These are phyloP conservation scores for Bicyclus anynana DNA, from an alignment of 1,140 invertebrate species.

Conservation along the genomic window DNA sequence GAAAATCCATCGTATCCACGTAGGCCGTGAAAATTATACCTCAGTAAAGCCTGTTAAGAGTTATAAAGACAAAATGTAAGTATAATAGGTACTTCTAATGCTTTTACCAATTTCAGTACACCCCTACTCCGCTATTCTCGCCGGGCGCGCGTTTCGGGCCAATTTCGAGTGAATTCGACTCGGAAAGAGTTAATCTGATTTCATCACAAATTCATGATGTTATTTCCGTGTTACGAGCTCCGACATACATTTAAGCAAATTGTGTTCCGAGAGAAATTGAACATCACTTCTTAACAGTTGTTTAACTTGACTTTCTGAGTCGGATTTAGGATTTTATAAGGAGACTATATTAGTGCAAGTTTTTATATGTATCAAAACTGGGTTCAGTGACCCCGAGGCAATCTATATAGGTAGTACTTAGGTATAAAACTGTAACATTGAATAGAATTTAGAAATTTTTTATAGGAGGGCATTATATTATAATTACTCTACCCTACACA, in stretches of 20 bases:
- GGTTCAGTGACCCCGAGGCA: no score
- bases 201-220: constrained; percentile 29
- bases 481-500: no score
- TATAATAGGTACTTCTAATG: background rate
- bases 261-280: background rate
- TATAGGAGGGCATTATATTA: no score
- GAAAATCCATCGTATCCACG: no score
- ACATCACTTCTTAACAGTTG: background rate
- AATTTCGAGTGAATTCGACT: constrained; percentile 16
- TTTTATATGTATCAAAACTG: no score
- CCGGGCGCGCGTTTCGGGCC: background rate
- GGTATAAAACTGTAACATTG: no score
- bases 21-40: no score
- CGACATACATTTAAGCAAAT: constrained; percentile 3
- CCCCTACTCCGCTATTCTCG: background rate
- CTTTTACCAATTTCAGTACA: background rate
- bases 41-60: no score
- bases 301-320: background rate
- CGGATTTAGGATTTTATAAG: background rate
- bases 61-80: background rate
- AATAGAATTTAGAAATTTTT: no score
- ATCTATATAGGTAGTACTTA: no score
- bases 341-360: no score
- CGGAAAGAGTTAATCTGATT: constrained; percentile 27
- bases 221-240: constrained; percentile 14